Percentiles rank a stretch among this genome's conserved stretches.
Evolutionary conservation across 92 coral and sea anemone genomes (phyloP).

Genomic region (Isaurus tuberculatus): DNA sequence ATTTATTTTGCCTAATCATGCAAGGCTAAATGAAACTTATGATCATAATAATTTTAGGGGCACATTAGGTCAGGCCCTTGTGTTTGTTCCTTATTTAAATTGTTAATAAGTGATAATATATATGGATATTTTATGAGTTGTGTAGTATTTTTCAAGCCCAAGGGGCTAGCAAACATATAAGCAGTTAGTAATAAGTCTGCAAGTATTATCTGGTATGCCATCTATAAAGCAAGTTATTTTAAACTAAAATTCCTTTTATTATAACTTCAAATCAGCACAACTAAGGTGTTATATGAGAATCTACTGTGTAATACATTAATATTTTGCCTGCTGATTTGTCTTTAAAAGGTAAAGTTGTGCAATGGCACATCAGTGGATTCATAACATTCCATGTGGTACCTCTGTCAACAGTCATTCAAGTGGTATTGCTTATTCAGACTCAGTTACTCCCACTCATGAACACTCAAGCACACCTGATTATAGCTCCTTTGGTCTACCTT

Average conservation of each 20-base stretch:
- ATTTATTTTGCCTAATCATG: too few species aligned
- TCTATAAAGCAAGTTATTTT: background rate
- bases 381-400: constrained; percentile 35
- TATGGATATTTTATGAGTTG: constrained; percentile 15
- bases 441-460: constrained; percentile 30
- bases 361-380: constrained; percentile 23
- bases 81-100: background rate
- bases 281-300: background rate
- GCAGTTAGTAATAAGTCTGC: constrained; percentile 13
- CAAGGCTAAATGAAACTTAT: background rate
- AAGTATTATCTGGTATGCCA: constrained; percentile 8
- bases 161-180: constrained; percentile 6
- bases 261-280: background rate
- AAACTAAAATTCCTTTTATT: background rate
- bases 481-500: constrained; percentile 48
- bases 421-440: constrained; percentile 31
- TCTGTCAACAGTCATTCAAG: constrained; percentile 14
- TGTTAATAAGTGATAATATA: background rate
- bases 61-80: background rate
- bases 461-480: constrained; percentile 38
- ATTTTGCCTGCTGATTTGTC: constrained; percentile 5
- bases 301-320: background rate
- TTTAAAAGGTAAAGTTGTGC: constrained; percentile 14
- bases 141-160: background rate
- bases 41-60: background rate